Base-by-base conservation (phyloP, 2,888 invertebrate species). In the Cheilosia impressa region DNA sequence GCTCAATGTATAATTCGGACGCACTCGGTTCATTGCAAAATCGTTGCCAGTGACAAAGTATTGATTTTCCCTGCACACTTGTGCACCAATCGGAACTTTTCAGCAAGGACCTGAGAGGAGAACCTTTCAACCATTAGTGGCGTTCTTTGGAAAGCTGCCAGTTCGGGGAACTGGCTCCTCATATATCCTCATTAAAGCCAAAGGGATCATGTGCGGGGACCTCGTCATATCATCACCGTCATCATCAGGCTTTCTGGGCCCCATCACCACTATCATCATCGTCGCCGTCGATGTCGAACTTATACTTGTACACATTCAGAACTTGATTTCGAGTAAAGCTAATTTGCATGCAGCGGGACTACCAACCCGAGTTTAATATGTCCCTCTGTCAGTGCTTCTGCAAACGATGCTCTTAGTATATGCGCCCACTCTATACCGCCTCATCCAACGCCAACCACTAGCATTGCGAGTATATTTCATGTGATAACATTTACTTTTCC, bases 401-500 rank as follows among this genome's bases (percentile, higher is more conserved):
- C 82, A 66, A 63, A 72, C 72, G n/a, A 55, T 57, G 47, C 22
- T 45, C 15, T 45, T 47, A 45, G 22, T 22, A 69, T 22, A 69
- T 53, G 52, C 63, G 41, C 41, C 58, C 27, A 24, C 45, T 38
- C 38, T 38, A 13, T 38, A 24, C 38, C 53, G 17, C 43, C n/a
- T n/a, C 10, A 52, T 15, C 9, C 17, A 1, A 47, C 17, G 19
- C 3, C 57, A 17, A 52, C 63, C 77, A 41, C 52, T 73, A 63
- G 63, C 75, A 79, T 65, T 79, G 65, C 79, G 75, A 69, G 75
- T 84, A 72, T 80, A 85, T 85, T 76, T 71, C 72, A 72, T 85
- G 55, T 68, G 76, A 85, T 72, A 85, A 85, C 80, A 85, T 85
- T 85, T 77, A 81, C 76, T 85, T 85, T 81, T 81, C 72, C 81